Evolutionary conservation across 2,888 invertebrate genomes (phyloP).

Genomic region (Aspidiotus rigidus): DNA sequence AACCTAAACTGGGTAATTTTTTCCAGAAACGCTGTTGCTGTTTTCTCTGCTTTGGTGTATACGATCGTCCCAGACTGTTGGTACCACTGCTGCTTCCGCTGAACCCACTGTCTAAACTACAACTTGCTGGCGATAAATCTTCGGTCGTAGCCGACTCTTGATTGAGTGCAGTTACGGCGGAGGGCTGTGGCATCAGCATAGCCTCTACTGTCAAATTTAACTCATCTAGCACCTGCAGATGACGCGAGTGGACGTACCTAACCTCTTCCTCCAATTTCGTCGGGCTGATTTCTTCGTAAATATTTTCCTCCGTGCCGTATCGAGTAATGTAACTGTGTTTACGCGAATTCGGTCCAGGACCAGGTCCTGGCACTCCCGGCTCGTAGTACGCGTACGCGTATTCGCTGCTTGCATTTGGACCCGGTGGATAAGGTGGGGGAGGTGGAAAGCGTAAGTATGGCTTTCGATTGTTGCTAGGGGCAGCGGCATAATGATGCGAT

Average conservation of each 20-base stretch:
- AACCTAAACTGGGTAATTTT: constrained; percentile 37
- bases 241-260: constrained; percentile 69
- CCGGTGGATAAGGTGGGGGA: constrained; percentile 60
- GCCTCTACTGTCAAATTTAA: constrained; percentile 79
- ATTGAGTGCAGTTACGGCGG: constrained; percentile 34
- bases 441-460: constrained; percentile 60
- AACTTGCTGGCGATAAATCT: constrained; percentile 53
- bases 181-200: constrained; percentile 74
- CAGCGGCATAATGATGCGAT: constrained; percentile 35
- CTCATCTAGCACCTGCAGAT: constrained; percentile 68
- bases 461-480: constrained; percentile 36
- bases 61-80: constrained; percentile 39
- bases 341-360: constrained; percentile 37
- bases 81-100: constrained; percentile 39
- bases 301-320: constrained; percentile 76
- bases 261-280: constrained; percentile 74
- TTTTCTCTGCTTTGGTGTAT: constrained; percentile 37
- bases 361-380: constrained; percentile 47
- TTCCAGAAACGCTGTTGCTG: constrained; percentile 39
- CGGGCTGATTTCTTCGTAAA: constrained; percentile 69
- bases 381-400: constrained; percentile 80
- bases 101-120: constrained; percentile 40
- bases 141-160: constrained; percentile 49
- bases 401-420: constrained; percentile 44
- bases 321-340: constrained; percentile 64